These are phyloP conservation scores for Solenopsis fugax DNA, from an alignment of 1,140 invertebrate species.

Conservation along the genomic window DNA sequence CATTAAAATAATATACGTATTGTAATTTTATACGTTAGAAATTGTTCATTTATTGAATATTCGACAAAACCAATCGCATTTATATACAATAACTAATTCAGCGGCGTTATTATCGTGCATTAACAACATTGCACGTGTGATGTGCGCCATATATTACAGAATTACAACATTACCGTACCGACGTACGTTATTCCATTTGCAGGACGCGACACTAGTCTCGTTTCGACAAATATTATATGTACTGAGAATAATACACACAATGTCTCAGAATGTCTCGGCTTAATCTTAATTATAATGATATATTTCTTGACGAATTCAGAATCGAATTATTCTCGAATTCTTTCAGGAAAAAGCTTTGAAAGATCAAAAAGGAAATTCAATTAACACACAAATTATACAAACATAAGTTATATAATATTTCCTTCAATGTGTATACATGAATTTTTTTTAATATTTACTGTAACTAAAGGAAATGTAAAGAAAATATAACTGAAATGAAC, in stretches of 20 bases:
- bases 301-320: background rate
- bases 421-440: background rate
- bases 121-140: background rate
- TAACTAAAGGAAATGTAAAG: background rate
- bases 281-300: constrained; percentile 23
- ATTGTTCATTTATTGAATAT: background rate
- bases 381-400: background rate
- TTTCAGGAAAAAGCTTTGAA: background rate
- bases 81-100: background rate
- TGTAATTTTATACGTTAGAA: background rate
- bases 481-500: background rate
- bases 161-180: background rate
- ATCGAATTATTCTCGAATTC: background rate
- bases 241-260: constrained; percentile 6
- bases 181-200: constrained; percentile 1
- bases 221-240: background rate
- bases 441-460: background rate
- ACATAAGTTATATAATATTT: constrained; percentile 11
- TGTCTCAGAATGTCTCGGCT: background rate
- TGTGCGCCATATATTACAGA: background rate
- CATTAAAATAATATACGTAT: constrained; percentile 8
- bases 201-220: background rate
- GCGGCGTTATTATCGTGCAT: background rate
- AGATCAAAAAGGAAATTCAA: background rate
- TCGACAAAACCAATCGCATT: background rate